phyloP scores from a whole-genome alignment of 2,888 invertebrate genomes.

The Clistopyga incitator region DNA sequence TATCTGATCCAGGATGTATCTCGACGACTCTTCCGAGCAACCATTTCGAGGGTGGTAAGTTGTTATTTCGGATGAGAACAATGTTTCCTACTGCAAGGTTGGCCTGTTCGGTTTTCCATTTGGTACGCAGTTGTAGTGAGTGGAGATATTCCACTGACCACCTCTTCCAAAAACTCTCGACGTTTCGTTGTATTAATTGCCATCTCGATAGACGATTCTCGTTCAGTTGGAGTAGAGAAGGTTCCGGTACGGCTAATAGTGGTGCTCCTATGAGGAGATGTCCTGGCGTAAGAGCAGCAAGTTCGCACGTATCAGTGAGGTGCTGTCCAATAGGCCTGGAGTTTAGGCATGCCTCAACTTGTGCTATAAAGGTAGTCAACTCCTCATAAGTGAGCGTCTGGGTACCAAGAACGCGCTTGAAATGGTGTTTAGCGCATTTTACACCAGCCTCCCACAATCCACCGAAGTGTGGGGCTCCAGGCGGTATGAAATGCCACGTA shows the following conservation, averaged over 20 bases:
- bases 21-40: conserved; percentile 30
- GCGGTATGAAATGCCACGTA: conserved; percentile 45
- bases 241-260: conserved; percentile 51
- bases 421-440: conserved; percentile 69
- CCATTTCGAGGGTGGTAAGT: conserved; percentile 29
- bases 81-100: conserved; percentile 20
- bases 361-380: conserved; percentile 51
- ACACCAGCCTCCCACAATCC: too few relatives aligned
- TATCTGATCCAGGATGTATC: conserved; percentile 22
- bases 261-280: conserved; percentile 62
- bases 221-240: conserved; percentile 11
- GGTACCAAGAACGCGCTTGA: conserved; percentile 66
- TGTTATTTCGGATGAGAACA: conserved; percentile 12
- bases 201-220: conserved; percentile 41
- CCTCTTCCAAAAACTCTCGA: conserved; percentile 69
- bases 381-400: conserved; percentile 70
- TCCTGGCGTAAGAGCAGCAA: conserved; percentile 63
- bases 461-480: conserved; percentile 49
- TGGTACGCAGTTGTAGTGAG: conserved; percentile 11
- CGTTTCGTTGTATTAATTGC: conserved; percentile 42
- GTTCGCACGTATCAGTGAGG: conserved; percentile 57
- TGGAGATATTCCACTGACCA: conserved; percentile 31
- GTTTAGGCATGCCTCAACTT: conserved; percentile 65
- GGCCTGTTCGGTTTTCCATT: conserved; percentile 4
- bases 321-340: conserved; percentile 55